Percentiles rank a stretch among this genome's conserved stretches.
phyloP scores from a whole-genome alignment of 2,113 vertebrate species.

The Tragelaphus strepsiceros region DNA sequence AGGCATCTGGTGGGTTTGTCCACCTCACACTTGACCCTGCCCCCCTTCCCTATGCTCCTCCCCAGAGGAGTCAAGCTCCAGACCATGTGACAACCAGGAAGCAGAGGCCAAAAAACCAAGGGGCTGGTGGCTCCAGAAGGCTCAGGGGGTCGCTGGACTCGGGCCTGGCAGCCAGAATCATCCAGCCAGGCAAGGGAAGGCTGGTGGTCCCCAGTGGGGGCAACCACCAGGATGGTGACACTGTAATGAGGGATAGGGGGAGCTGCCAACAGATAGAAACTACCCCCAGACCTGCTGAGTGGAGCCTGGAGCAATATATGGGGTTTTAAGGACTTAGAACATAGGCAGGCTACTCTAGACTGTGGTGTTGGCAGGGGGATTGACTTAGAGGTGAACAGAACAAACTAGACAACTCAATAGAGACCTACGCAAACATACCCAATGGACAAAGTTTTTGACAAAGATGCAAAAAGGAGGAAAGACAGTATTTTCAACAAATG shows the following conservation, averaged over 20 bases:
- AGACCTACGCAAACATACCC: no score
- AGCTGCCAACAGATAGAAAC: background rate
- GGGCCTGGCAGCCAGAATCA: background rate
- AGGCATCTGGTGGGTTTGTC: background rate
- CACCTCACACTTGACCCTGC: background rate
- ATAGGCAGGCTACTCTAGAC: background rate
- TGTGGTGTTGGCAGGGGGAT: background rate
- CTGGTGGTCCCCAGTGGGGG: background rate
- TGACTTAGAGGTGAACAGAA: background rate
- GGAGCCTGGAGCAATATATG: background rate
- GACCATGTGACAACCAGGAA: no score
- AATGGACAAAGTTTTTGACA: background rate
- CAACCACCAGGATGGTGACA: background rate
- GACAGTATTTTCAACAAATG: background rate
- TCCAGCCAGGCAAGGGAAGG: background rate
- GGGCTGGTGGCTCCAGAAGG: background rate
- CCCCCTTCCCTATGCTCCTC: background rate
- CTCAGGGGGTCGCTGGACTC: background rate
- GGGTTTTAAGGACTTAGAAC: background rate
- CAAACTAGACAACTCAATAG: background rate
- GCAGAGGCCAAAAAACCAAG: background rate
- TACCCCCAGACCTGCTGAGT: background rate
- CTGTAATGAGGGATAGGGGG: background rate
- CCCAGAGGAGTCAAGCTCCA: background rate
- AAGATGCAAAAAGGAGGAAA: background rate